phyloP scores from a whole-genome alignment of 2,888 invertebrate species.

The Achlya flavicornis region DNA sequence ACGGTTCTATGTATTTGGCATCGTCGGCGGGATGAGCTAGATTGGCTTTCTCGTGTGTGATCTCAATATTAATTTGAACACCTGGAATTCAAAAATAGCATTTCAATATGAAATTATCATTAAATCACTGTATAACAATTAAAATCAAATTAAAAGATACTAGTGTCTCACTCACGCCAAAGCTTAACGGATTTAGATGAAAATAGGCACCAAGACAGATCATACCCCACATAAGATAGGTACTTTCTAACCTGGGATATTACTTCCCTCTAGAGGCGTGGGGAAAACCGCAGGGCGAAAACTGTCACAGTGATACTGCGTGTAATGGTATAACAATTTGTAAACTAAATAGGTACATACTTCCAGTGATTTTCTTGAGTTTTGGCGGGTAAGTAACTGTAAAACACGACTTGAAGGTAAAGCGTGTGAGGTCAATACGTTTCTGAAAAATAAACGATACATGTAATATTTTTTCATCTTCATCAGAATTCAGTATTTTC shows the following conservation, averaged over 20 bases:
- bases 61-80: not conserved
- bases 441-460: constrained; percentile 30
- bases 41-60: not conserved
- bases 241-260: no score
- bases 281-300: not conserved
- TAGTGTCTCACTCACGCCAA: no score
- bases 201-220: no score
- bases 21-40: constrained; percentile 6
- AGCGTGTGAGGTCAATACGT: constrained; percentile 30
- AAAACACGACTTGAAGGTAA: constrained; percentile 46
- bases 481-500: no score
- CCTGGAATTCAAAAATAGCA: not conserved
- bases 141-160: no score
- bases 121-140: no score
- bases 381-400: constrained; percentile 37
- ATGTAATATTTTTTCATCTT: no score
- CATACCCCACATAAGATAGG: no score
- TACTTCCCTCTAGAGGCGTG: no score
- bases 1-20: constrained; percentile 14
- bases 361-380: constrained; percentile 27
- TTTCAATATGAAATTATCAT: no score
- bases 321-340: not conserved
- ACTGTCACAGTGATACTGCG: not conserved
- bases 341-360: not conserved
- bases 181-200: no score